Percentiles rank a stretch among this genome's conserved stretches.
Conservation (phyloP, 2,888 invertebrate genomes). For the Brachypalpus laphriformis region DNA sequence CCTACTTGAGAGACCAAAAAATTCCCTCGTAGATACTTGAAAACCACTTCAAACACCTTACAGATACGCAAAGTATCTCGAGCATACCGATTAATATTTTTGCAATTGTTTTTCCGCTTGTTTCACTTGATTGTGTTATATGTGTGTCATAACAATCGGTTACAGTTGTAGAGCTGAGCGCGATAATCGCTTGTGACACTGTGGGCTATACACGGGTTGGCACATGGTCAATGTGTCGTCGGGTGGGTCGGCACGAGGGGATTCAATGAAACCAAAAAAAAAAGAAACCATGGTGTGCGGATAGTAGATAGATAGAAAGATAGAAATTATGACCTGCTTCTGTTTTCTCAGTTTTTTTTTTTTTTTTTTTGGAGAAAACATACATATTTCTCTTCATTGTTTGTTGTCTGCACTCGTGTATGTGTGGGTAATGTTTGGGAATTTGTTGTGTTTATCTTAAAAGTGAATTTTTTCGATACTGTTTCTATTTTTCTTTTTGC, state of each 20-base stretch:
- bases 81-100: too few relatives aligned
- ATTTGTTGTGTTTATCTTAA: constrained; percentile 22
- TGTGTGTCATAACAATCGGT: constrained; percentile 58
- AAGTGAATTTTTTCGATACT: constrained; percentile 16
- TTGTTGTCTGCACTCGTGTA: not conserved
- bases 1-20: not conserved
- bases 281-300: constrained; percentile 44
- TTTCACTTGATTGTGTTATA: constrained; percentile 55
- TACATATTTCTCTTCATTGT: constrained; percentile 4
- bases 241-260: not conserved
- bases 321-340: constrained; percentile 66
- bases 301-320: constrained; percentile 39
- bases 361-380: constrained; percentile 51
- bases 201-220: constrained; percentile 38
- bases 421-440: constrained; percentile 14
- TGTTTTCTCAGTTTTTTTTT: constrained; percentile 46
- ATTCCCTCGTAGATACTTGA: not conserved
- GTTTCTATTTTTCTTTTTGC: not conserved
- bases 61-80: not conserved
- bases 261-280: not conserved
- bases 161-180: constrained; percentile 52
- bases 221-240: constrained; percentile 55
- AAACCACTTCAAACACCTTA: not conserved
- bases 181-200: constrained; percentile 66
- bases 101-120: constrained; percentile 58